Percentiles rank a stretch among this genome's conserved stretches.
Evolutionary conservation across 2,797 vertebrate species (phyloP).

Genomic region (Anolis apletophallus): DNA sequence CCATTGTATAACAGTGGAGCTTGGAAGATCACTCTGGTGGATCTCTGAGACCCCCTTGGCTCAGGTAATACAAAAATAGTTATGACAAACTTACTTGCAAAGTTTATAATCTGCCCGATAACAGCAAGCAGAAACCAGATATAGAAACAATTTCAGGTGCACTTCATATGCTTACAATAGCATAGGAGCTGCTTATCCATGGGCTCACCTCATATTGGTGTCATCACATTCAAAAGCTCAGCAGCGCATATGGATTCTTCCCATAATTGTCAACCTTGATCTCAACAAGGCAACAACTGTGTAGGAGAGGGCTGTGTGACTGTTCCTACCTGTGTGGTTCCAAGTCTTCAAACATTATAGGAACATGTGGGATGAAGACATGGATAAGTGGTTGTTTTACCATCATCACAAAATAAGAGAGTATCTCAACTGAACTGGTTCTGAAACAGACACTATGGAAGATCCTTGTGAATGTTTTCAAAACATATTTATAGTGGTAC

Average conservation of each 20-base stretch:
- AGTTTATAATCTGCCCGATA: not conserved
- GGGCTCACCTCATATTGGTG: not conserved
- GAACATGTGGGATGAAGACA: not conserved
- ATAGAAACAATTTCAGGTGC: not conserved
- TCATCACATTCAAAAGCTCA: not conserved
- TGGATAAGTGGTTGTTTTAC: not conserved
- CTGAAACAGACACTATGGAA: not conserved
- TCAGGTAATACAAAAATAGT: not conserved
- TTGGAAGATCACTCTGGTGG: not conserved
- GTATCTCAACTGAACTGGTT: not conserved
- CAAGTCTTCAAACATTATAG: not conserved
- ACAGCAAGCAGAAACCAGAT: not conserved
- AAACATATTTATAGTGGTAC: not conserved
- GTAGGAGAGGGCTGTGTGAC: not conserved
- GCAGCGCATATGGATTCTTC: not conserved
- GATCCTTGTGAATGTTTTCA: not conserved
- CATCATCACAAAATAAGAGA: not conserved
- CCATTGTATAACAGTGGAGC: not conserved
- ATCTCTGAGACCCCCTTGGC: not conserved
- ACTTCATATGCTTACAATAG: not conserved
- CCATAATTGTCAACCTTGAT: not conserved
- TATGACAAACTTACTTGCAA: no score
- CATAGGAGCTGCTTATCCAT: not conserved
- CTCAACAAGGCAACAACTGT: not conserved
- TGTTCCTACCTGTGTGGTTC: not conserved